phyloP scores from a whole-genome alignment of 2,113 vertebrate genomes.

The Chamaetylas fuelleborni region DNA sequence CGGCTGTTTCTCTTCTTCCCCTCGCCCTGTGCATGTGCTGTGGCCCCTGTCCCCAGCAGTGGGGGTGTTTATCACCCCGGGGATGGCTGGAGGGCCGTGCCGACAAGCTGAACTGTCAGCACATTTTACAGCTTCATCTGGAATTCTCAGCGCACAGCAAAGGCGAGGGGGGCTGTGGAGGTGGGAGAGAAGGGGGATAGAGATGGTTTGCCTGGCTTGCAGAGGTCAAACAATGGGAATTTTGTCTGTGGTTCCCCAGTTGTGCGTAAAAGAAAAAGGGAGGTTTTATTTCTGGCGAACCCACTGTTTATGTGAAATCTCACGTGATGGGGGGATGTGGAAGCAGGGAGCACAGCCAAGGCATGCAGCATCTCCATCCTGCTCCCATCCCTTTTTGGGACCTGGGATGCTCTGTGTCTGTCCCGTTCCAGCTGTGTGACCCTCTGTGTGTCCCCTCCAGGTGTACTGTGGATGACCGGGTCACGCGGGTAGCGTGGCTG shows the following conservation, averaged over 20 bases:
- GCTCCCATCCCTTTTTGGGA: accelerated
- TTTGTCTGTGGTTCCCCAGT: not conserved
- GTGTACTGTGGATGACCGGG: slow-evolving; percentile 92
- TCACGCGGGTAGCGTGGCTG: slow-evolving; percentile 94
- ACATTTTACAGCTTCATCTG: slow-evolving; percentile 12
- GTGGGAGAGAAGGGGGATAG: not conserved
- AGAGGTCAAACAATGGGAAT: not conserved
- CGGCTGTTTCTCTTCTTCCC: not conserved
- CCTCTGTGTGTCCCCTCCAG: slow-evolving; percentile 59
- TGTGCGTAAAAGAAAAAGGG: not conserved
- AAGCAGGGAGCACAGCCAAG: accelerated
- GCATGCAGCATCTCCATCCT: accelerated
- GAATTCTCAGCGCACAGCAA: accelerated
- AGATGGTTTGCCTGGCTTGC: not conserved
- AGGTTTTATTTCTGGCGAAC: not conserved
- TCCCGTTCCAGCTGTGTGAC: not conserved
- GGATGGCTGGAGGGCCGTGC: not conserved
- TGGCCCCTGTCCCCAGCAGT: not conserved
- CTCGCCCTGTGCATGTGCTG: accelerated
- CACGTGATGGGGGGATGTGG: accelerated
- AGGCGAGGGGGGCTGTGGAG: not conserved
- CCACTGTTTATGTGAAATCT: accelerated
- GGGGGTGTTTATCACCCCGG: not conserved
- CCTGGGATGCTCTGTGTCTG: accelerated
- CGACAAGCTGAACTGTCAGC: not conserved